A percentile compares a stretch with the other conserved stretches of the same genome.
Evolutionary conservation across 2,113 vertebrate genomes (phyloP).

Genomic region (Collichthys lucidus): DNA sequence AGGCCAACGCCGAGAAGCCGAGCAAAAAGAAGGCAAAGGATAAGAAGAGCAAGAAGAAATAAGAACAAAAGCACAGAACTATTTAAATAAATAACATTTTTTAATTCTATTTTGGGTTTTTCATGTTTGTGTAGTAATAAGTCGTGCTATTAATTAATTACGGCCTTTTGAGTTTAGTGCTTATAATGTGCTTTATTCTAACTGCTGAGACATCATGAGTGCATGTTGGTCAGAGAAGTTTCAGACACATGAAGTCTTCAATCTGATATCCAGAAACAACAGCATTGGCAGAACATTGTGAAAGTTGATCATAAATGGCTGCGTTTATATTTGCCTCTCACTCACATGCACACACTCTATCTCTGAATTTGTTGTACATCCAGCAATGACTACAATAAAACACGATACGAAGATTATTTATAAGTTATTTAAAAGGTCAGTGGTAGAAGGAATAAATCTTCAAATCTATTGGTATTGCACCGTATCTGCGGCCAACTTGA

Average conservation of each 20-base stretch:
- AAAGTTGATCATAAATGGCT: neutral
- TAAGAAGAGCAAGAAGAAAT: slow-evolving; percentile 97
- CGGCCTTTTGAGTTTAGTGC: neutral
- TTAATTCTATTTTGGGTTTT: slow-evolving; percentile 46
- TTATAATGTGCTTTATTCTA: neutral
- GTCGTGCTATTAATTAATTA: neutral
- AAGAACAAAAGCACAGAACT: slow-evolving; percentile 86
- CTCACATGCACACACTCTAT: neutral
- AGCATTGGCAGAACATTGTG: neutral
- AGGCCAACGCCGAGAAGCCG: slow-evolving; percentile 86
- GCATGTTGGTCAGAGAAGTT: neutral
- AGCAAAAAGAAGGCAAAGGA: slow-evolving; percentile 96
- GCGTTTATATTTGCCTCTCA: neutral
- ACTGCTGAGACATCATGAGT: neutral
- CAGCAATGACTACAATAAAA: too few species aligned
- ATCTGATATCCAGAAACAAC: neutral
- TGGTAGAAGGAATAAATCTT: too few species aligned
- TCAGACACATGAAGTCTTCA: neutral
- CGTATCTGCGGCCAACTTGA: too few species aligned
- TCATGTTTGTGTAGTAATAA: neutral
- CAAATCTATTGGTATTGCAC: too few species aligned
- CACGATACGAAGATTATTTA: too few species aligned
- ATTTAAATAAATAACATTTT: slow-evolving; percentile 82
- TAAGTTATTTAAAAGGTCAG: too few species aligned
- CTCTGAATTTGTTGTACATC: too few species aligned